Evolutionary conservation across 2,113 vertebrate genomes (phyloP).

Genomic region (Mesembrinibis cayennensis): DNA sequence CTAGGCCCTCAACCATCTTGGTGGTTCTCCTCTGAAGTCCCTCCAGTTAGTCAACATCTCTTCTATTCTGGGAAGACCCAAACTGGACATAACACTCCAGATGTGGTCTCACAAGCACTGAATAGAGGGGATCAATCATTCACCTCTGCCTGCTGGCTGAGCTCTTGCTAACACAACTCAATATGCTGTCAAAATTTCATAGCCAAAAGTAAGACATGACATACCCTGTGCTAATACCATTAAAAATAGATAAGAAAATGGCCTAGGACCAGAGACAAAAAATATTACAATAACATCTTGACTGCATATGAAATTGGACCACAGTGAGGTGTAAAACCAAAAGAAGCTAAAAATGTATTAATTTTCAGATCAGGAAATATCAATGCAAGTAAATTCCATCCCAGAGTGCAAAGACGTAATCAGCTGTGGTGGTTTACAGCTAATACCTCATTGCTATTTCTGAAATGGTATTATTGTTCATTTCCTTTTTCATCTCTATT

Average conservation of each 20-base stretch:
- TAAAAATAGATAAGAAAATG: not conserved
- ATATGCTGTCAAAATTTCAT: not conserved
- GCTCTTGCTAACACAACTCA: not conserved
- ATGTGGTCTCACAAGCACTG: not conserved
- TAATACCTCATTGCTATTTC: not conserved
- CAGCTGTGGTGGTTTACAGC: not conserved
- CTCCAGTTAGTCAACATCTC: not conserved
- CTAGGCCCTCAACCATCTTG: not conserved
- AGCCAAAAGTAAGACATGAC: not conserved
- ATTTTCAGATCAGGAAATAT: constrained; percentile 11
- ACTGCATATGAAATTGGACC: constrained; percentile 17
- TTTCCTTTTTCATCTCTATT: not conserved
- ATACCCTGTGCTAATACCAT: not conserved
- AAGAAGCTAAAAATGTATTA: not conserved
- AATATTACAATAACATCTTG: constrained; percentile 17
- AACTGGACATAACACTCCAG: not conserved
- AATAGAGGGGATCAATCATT: not conserved
- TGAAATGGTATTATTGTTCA: not conserved
- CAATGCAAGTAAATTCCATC: not conserved
- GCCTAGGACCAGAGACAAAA: not conserved
- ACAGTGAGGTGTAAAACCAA: not conserved
- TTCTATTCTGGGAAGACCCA: not conserved
- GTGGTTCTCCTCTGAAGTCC: not conserved
- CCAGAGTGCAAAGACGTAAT: not conserved
- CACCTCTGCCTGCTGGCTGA: not conserved